Base-by-base conservation (phyloP, 2,797 vertebrate species). In the Pelobates cultripes region DNA sequence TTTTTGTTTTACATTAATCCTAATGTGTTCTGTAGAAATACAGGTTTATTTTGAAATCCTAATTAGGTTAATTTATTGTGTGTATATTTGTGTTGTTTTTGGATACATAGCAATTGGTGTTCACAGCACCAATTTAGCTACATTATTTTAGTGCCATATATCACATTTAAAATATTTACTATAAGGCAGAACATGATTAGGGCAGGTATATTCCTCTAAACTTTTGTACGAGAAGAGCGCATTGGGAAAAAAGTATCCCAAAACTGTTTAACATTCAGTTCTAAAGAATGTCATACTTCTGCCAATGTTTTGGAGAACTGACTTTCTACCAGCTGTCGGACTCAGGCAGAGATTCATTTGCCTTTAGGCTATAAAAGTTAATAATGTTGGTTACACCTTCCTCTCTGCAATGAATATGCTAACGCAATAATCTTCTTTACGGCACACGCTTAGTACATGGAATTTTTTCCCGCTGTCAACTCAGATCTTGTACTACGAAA, bases 381-480 rank as follows among this genome's bases (percentile, higher is more conserved):
- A 70, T 0, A 53, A 8, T n/a, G 6, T 53, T 51, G 45, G 70
- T 51, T 71, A 51, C 70, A 53, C n/a, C 70, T 44, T 41, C 43
- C 14, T n/a, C 43, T 71, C n/a, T 28, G n/a, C 44, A 51, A 17
- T 17, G 70, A 53, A 71, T 10, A 71, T 7, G 10, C 44, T 53
- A 8, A 51, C 5, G 2, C 51, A 9, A n/a, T 53, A 71, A 53
- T 28, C 70, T 28, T 53, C 55, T 57, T 15, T 14, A 14, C n/a
- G 51, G 70, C 45, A 5, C 7, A 44, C 3, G 2, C 8, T 40
- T 71, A 51, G 44, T 17, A 28, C 15, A 53, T 44, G 51, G 7
- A 70, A 44, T 70, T 41, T 70, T 44, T 13, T 42, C 66, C 10
- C 15, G 68, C 42, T 75, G 69, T 51, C 69, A 63, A n/a, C 40